Percentiles rank a stretch among this genome's conserved stretches.
Evolutionary conservation across 2,888 invertebrate species (phyloP).

Genomic region (Lepidochrysops patricia): DNA sequence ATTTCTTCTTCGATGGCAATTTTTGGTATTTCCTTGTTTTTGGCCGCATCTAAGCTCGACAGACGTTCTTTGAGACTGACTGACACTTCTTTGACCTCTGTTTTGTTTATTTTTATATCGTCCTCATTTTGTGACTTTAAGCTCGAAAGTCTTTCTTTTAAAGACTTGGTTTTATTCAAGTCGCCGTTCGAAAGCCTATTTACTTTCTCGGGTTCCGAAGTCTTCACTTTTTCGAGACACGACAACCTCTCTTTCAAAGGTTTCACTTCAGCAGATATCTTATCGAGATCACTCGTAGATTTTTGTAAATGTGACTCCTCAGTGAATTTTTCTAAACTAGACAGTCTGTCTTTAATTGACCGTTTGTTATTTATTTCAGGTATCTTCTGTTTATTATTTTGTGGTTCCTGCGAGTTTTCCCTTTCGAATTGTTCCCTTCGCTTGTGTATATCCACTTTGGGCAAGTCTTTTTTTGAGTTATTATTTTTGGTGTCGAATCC

Average conservation of each 20-base stretch:
- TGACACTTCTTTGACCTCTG: conserved; percentile 64
- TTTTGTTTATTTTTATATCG: conserved; percentile 49
- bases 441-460: conserved; percentile 88
- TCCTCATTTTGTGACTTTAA: conserved; percentile 64
- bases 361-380: conserved; percentile 79
- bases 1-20: conserved; percentile 56
- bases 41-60: conserved; percentile 65
- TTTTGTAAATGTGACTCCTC: conserved; percentile 68
- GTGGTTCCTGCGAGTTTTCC: conserved; percentile 72
- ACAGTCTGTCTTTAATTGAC: conserved; percentile 82
- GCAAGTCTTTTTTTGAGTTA: conserved; percentile 74
- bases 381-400: conserved; percentile 66
- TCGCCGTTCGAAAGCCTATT: conserved; percentile 64
- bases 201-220: conserved; percentile 61
- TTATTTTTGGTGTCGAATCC: conserved; percentile 60
- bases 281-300: conserved; percentile 59
- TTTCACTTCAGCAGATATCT: conserved; percentile 75
- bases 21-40: conserved; percentile 64
- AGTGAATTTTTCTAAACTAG: conserved; percentile 79
- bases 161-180: conserved; percentile 51
- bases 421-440: conserved; percentile 88
- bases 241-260: conserved; percentile 78
- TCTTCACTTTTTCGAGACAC: conserved; percentile 75
- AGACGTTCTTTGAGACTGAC: conserved; percentile 71
- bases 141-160: conserved; percentile 66